Evolutionary conservation across 2,113 vertebrate species (phyloP).

Genomic region (Onychostruthus taczanowskii): DNA sequence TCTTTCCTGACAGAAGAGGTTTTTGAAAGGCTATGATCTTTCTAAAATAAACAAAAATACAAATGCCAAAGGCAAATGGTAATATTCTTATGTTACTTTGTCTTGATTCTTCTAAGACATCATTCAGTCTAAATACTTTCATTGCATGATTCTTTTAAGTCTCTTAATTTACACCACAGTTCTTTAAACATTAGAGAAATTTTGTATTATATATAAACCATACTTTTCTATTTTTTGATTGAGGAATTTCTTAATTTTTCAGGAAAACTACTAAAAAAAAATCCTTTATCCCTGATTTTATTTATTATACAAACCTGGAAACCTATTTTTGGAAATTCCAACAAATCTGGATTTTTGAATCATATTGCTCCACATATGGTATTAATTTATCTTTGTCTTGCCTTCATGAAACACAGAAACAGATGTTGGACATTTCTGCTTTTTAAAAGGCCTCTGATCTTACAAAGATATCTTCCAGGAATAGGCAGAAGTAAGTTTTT

Average conservation of each 20-base stretch:
- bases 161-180: neutral
- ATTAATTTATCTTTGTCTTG: constrained; percentile 71
- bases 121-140: neutral
- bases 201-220: neutral
- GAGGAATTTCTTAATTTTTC: constrained; percentile 33
- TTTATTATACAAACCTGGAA: constrained; percentile 62
- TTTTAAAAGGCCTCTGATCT: constrained; percentile 73
- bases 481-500: constrained; percentile 61
- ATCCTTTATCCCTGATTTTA: constrained; percentile 61
- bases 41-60: neutral
- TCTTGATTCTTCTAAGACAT: neutral
- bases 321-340: constrained; percentile 67
- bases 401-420: constrained; percentile 68
- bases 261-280: neutral
- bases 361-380: constrained; percentile 65
- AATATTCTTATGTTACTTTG: neutral
- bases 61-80: neutral
- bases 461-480: constrained; percentile 41
- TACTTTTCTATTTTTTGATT: constrained; percentile 9
- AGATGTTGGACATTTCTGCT: constrained; percentile 74
- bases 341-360: constrained; percentile 66
- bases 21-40: neutral
- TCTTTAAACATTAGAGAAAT: neutral
- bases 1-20: neutral
- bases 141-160: neutral